These are phyloP conservation scores for Bellardia pandia DNA, from an alignment of 2,888 invertebrate species.

Conservation along the genomic window DNA sequence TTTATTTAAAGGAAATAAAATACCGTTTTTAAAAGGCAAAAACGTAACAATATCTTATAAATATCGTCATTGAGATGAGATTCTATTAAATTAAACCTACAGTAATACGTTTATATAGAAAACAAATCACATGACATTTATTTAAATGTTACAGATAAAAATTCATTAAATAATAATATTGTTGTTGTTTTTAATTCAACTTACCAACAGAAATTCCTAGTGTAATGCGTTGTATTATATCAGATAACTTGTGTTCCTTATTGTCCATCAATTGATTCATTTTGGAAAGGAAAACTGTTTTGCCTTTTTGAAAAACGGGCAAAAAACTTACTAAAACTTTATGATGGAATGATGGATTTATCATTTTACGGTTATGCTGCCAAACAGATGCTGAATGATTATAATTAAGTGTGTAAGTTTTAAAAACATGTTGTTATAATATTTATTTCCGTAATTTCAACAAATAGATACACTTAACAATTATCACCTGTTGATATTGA, in stretches of 20 bases:
- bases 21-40: too few species aligned
- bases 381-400: slow-evolving; percentile 49
- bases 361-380: slow-evolving; percentile 68
- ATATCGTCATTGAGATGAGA: too few species aligned
- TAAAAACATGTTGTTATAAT: background rate
- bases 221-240: slow-evolving; percentile 49
- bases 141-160: too few species aligned
- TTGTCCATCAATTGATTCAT: slow-evolving; percentile 52
- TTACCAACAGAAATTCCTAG: slow-evolving; percentile 68
- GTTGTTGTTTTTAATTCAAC: background rate
- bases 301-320: slow-evolving; percentile 70
- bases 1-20: too few species aligned
- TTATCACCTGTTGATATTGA: too few species aligned
- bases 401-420: background rate
- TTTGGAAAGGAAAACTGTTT: slow-evolving; percentile 50
- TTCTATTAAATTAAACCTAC: too few species aligned
- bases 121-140: too few species aligned
- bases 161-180: too few species aligned
- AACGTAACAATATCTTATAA: too few species aligned
- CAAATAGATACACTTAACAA: too few species aligned
- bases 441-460: too few species aligned
- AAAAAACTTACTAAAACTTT: slow-evolving; percentile 67
- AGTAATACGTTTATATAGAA: too few species aligned
- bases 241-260: slow-evolving; percentile 52
- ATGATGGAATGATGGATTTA: slow-evolving; percentile 70